Evolutionary conservation across 2,113 vertebrate genomes (phyloP), one percentile per base, ranked within the genome.

Genomic region (Henicopernis longicauda): DNA sequence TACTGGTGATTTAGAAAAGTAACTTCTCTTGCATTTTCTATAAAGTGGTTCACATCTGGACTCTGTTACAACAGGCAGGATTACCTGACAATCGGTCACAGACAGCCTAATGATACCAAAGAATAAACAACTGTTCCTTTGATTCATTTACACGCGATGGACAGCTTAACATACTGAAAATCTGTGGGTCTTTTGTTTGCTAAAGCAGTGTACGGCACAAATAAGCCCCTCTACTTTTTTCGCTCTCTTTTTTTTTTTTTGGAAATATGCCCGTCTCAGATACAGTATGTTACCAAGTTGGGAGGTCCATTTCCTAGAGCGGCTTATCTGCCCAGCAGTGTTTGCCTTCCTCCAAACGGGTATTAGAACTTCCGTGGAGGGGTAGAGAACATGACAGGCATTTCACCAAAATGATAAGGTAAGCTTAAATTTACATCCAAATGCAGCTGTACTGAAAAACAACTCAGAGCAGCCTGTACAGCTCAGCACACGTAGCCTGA

Each of bases 401-500:
- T 38, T 67, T 93, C 44, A 87, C 16, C 31, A 61, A 66, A 91
- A 73, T 0, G 7, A 7, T 4, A 67, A 44, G 13, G 19, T 17
- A 82, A 63, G 20, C 18, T 82, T 71, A 47, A 76, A 65, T 57
- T 50, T 57, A 31, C 62, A 18, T 47, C 72, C 20, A 62, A 74
- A 44, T 11, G 42, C 65, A 81, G 54, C 26, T 72, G 20, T 20
- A 73, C 23, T 23, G 42, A 63, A 71, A 89, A 92, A 9, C 45
- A 91, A 70, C 72, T 70, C 8, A 0, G 72, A 71, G 8, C 32
- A 82, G 82, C 77, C 44, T 5, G 20, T 20, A 22, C 1, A 59
- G 65, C 65, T 55, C 13, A 16, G 57, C 3, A 0, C 42, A 40
- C 0, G 0, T 1, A 63, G 67, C 59, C 67, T 21, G 29, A 54